Base-by-base conservation (phyloP, 2,888 invertebrate species). In the Cynaeus angustus region DNA sequence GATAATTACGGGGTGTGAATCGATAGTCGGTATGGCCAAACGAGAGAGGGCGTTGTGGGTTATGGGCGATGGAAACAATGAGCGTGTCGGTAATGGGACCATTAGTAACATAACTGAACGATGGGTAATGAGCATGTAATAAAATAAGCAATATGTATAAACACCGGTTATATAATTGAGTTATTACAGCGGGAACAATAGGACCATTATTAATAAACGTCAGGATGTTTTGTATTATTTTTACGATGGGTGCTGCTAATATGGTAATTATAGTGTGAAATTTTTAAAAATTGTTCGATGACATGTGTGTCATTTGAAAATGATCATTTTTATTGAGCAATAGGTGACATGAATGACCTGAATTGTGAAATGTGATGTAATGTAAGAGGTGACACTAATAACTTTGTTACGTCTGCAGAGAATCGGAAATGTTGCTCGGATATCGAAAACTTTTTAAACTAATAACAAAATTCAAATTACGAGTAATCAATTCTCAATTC, bases 131-230 rank as follows among this genome's bases (percentile, higher is more conserved):
- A 56, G 14, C 43, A 43, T 14, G 61, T 61, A 50, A 61, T 67
- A 61, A 67, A 61, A 67, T 53, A 59, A 65, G 65, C 66, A 66
- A 66, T 46, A 56, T 45, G 59, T 50, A 61, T 52, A 62, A 69
- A 62, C 62, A 43, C 38, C 45, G 48, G 66, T 72, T 58, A 69
- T 69, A 72, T 68, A 72, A 72, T 66, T 65, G 38, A 52, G 71
- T 69, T 70, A 74, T 72, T 74, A 68, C 66, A 26, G 13, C 9
- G 26, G 56, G 66, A 67, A 72, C 72, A 72, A 72, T 74, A 48
- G 69, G 50, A 48, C 59, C 55, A 71, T 72, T 71, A 71, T 69
- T 70, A 69, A 69, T 69, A 68, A 68, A 68, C 26, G 69, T 65
- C 69, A 69, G 52, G 43, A 43, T 6, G 30, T 59, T 26, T 59